Base-by-base conservation (phyloP, 2,797 vertebrate species). In the Lutjanus argentimaculatus region DNA sequence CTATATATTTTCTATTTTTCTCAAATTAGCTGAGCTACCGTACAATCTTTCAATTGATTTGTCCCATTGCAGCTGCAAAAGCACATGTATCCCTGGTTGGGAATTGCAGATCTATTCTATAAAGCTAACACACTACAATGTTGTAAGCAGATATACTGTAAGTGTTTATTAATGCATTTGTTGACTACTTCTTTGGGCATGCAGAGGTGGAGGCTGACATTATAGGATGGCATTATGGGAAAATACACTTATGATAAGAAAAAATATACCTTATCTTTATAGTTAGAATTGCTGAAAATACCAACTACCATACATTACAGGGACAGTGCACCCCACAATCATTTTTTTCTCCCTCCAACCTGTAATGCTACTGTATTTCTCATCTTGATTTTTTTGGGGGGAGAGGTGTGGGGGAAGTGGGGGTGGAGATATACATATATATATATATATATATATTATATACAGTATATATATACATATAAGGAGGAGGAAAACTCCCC, bases 401-500 rank as follows among this genome's bases (percentile, higher is more conserved):
- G n/a, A n/a, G n/a, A n/a, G n/a, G n/a, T n/a, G n/a, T n/a, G n/a
- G n/a, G n/a, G n/a, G n/a, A n/a, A n/a, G n/a, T n/a, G n/a, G n/a
- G 25, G 25, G 25, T 25, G 25, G 25, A 25, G 25, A 25, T 25
- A 25, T 25, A 25, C 2, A 36, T 36, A 36, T 36, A 36, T 36
- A 36, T 36, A 36, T 36, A 36, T 36, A 36, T 6, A 36, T 36
- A 30, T 30, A 30, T n/a, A n/a, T n/a, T n/a, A n/a, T 36, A 36
- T 36, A 36, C 30, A 36, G 30, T 36, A 36, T 36, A 36, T 36
- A 36, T 6, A 36, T 6, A 36, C 30, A 36, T 36, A 6, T 36
- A 36, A 36, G 30, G 30, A 36, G 30, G 30, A 36, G 30, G 30
- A 36, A 36, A 36, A 36, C 40, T 64, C 71, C 19, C 77, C 89